These are phyloP conservation scores for Holcopasites calliopsidis DNA, from an alignment of 1,140 invertebrate species.

Conservation along the genomic window DNA sequence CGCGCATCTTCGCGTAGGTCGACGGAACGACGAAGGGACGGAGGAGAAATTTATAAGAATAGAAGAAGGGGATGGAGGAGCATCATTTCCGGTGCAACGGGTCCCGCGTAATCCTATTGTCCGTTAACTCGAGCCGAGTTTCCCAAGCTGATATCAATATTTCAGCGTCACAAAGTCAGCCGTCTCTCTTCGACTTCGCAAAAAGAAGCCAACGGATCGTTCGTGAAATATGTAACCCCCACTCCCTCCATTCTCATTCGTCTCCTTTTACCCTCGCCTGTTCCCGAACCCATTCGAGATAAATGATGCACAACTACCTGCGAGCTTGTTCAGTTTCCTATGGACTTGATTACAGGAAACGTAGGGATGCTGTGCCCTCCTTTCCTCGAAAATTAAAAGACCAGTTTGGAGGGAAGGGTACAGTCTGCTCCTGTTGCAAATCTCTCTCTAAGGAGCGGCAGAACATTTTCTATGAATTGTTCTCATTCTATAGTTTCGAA, in stretches of 20 bases:
- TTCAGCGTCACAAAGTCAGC: slow-evolving; percentile 17
- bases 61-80: not conserved
- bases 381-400: not conserved
- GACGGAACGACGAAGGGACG: not conserved
- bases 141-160: slow-evolving; percentile 35
- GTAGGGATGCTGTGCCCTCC: not conserved
- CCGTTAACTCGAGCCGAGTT: slow-evolving; percentile 31
- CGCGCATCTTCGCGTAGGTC: not conserved
- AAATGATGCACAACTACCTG: slow-evolving; percentile 27
- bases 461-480: too few species aligned
- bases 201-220: slow-evolving; percentile 30
- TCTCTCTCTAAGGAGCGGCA: too few species aligned
- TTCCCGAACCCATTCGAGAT: not conserved
- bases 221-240: slow-evolving; percentile 35
- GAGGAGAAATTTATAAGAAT: too few species aligned
- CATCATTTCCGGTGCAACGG: slow-evolving; percentile 16
- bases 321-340: not conserved
- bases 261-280: not conserved
- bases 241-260: too few species aligned
- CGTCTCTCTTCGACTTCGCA: not conserved
- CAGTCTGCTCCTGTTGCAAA: too few species aligned
- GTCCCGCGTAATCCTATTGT: slow-evolving; percentile 29
- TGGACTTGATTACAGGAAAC: not conserved
- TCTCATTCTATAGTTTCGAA: too few species aligned
- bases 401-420: too few species aligned